Base-by-base conservation (phyloP, 2,888 invertebrate species). In the Dicyrtomina minuta region DNA sequence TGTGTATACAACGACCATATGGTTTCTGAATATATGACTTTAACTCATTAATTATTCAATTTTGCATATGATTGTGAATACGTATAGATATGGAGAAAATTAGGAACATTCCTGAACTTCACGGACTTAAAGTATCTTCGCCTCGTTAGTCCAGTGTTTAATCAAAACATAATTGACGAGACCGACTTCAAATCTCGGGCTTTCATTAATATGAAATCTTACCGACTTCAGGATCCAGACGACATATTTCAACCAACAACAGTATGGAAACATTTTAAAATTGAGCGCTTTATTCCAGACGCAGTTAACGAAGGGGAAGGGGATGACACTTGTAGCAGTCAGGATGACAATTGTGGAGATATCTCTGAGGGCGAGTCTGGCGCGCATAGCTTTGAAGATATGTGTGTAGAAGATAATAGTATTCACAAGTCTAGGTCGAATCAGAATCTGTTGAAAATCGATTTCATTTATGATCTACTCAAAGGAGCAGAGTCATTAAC, bases 161-260 rank as follows among this genome's bases (percentile, higher is more conserved):
- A 65, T 51, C 5, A 41, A 2, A 33, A 49, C 8, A 41, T 65
- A 8, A 1, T 65, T 12, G 13, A 53, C 15, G 41, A 53, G 8
- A 65, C 65, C 1, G 55, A 65, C 24, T 65, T 65, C 43, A 65
- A 55, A 17, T 43, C n/a, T 8, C 33, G 65, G 13, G 55, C 53
- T 1, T 3, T 41, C 3, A 15, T 65, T 2, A 41, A 22, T 20
- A n/a, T 65, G 53, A 53, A 24, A 12, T 1, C 22, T 2, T 24
- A 24, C 1, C 41, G 13, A 12, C 20, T 55, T 5, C 8, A 43
- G 13, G n/a, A n/a, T n/a, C n/a, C n/a, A n/a, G n/a, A 5, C 1
- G 41, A 22, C n/a, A n/a, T 6, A 24, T 65, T 65, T 22, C 43
- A 26, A 1, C 22, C 17, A 2, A 65, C 65, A 1, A 22, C 15